Base-by-base conservation (phyloP, 2,113 vertebrate genomes). In the Chiloscyllium plagiosum region DNA sequence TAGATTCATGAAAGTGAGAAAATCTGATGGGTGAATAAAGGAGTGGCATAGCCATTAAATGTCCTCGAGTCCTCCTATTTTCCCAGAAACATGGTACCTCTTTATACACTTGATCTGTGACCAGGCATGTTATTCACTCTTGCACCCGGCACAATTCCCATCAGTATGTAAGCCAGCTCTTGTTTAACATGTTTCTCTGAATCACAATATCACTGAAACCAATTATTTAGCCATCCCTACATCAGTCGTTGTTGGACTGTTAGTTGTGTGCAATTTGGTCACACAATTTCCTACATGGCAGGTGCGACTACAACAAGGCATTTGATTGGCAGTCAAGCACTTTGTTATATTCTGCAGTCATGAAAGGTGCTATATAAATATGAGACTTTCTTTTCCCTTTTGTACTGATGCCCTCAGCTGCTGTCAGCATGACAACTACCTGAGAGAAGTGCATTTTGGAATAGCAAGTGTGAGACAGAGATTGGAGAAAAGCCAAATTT, bases 401-500 rank as follows among this genome's bases (percentile, higher is more conserved):
- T 92, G 33, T 33, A 93, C n/a, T 65, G n/a, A 37, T 66, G 89
- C 61, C 61, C n/a, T 66, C 17, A 93, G 89, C 33, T 87, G 50
- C 85, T 66, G 61, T 93, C 89, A 93, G 89, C 33, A 66, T 93
- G 37, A 92, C 61, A 92, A 92, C 66, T 66, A 93, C 89, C 89
- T 7, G n/a, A 47, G 89, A 93, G 89, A 93, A 37, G n/a, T n/a
- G 66, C 89, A 37, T 93, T 93, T 66, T 65, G 7, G n/a, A 93
- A 68, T 33, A 93, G 89, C 89, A 37, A 37, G 61, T 66, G 65
- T 66, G 33, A 93, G 89, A n/a, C 61, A 65, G 89, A 2, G 19
- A 37, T 37, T 68, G 89, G 89, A 66, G 65, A 37, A 66, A 19
- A 37, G 89, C 89, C 89, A 93, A 47, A 22, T 93, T 93, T 93